Percentiles rank a stretch among this genome's conserved stretches.
Conservation (phyloP, 1,140 invertebrate species). For the Drosophila sucinea region DNA sequence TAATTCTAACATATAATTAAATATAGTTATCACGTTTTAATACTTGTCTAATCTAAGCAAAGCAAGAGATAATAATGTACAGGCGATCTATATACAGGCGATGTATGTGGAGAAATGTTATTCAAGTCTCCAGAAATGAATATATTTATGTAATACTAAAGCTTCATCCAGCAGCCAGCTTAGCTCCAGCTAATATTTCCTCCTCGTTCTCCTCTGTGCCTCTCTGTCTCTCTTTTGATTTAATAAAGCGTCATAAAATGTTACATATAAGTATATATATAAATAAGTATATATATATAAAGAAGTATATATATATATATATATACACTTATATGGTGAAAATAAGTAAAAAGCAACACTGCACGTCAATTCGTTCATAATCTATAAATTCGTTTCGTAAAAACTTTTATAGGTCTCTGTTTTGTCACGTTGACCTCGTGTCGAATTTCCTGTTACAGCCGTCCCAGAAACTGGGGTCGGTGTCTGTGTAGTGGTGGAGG, state of each 20-base stretch:
- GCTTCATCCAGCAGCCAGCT: conserved; percentile 16
- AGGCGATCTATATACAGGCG: conserved; percentile 43
- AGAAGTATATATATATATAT: conserved; percentile 34
- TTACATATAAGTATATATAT: conserved; percentile 39
- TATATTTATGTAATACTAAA: conserved; percentile 35
- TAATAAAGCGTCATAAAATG: conserved; percentile 66
- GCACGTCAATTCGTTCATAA: conserved; percentile 17
- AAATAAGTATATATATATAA: conserved; percentile 18
- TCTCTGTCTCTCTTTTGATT: conserved; percentile 46
- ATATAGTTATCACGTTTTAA: conserved; percentile 74
- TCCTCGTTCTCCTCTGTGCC: conserved; percentile 8
- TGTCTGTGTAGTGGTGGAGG: conserved; percentile 13
- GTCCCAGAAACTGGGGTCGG: conserved; percentile 25
- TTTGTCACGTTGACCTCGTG: conserved; percentile 70
- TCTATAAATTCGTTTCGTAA: conserved; percentile 82
- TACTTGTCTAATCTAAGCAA: conserved; percentile 71
- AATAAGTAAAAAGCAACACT: conserved; percentile 22
- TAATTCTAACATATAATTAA: conserved; percentile 53
- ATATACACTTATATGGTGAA: conserved; percentile 17
- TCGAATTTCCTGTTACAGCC: conserved; percentile 26
- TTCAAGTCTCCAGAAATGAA: conserved; percentile 14
- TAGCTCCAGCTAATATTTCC: conserved; percentile 32
- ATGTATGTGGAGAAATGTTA: conserved; percentile 21
- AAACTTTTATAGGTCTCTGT: conserved; percentile 77
- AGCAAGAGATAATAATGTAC: conserved; percentile 58